Evolutionary conservation across 2,797 vertebrate species (phyloP).

Genomic region (Anomalospiza imberbis): DNA sequence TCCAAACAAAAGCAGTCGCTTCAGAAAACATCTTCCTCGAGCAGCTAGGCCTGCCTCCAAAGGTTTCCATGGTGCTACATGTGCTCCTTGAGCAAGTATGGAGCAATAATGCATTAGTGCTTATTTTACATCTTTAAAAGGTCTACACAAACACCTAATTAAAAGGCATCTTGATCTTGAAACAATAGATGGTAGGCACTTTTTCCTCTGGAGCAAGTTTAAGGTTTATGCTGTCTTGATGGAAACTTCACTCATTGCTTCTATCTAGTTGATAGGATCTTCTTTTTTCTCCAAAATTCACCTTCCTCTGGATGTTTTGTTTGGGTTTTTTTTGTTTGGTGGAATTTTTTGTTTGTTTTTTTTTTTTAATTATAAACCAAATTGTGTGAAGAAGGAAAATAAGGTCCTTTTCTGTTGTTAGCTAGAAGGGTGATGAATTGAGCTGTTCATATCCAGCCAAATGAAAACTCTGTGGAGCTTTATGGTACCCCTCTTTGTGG

Average conservation of each 20-base stretch:
- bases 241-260: not conserved
- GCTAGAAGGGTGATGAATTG: not conserved
- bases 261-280: not conserved
- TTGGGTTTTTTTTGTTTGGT: not conserved
- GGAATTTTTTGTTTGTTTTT: too few relatives aligned
- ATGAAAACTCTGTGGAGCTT: not conserved
- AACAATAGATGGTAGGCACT: not conserved
- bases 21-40: not conserved
- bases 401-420: not conserved
- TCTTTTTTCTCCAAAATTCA: not conserved
- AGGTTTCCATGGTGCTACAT: not conserved
- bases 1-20: not conserved
- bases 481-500: not conserved
- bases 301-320: not conserved
- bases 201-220: slow-evolving; percentile 6
- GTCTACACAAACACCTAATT: not conserved
- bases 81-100: not conserved
- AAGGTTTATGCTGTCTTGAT: not conserved
- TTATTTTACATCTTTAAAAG: not conserved
- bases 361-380: not conserved
- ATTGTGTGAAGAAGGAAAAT: not conserved
- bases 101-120: not conserved
- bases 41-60: not conserved
- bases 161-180: slow-evolving; percentile 58
- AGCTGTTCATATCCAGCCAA: not conserved